phyloP scores from a whole-genome alignment of 2,797 vertebrate species.

The Peromyscus nudipes region DNA sequence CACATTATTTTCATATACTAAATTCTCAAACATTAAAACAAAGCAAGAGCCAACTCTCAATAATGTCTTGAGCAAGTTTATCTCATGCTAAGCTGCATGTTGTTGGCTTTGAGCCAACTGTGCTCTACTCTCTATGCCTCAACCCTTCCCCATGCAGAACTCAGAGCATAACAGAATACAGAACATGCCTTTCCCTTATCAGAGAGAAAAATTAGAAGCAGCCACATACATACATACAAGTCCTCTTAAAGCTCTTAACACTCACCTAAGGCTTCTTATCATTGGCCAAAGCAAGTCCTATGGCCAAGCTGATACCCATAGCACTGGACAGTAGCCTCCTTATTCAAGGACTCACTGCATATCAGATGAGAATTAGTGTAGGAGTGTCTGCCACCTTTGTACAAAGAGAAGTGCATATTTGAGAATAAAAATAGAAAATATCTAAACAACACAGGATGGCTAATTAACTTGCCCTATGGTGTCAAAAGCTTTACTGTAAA shows the following conservation, averaged over 20 bases:
- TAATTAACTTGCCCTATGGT: constrained; percentile 48
- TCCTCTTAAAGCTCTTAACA: not conserved
- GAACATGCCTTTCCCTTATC: not conserved
- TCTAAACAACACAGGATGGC: not conserved
- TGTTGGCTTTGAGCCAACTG: no score
- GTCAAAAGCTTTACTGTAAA: constrained; percentile 1
- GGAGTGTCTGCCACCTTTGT: not conserved
- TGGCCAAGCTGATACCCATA: not conserved
- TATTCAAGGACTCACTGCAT: not conserved
- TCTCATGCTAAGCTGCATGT: not conserved
- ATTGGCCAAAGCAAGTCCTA: not conserved
- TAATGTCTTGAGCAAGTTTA: not conserved
- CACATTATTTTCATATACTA: not conserved
- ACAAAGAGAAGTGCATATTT: constrained; percentile 1
- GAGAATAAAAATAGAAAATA: constrained; percentile 30
- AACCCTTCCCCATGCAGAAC: not conserved
- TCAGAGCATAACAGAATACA: not conserved
- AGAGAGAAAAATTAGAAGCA: not conserved
- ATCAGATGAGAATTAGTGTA: not conserved
- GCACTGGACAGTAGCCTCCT: not conserved
- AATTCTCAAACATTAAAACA: not conserved
- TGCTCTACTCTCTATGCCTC: not conserved
- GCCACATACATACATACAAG: not conserved
- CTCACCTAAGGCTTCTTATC: not conserved
- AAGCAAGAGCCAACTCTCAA: not conserved